Conservation (phyloP, 2,113 vertebrate species). For the Terrapene triunguis region DNA sequence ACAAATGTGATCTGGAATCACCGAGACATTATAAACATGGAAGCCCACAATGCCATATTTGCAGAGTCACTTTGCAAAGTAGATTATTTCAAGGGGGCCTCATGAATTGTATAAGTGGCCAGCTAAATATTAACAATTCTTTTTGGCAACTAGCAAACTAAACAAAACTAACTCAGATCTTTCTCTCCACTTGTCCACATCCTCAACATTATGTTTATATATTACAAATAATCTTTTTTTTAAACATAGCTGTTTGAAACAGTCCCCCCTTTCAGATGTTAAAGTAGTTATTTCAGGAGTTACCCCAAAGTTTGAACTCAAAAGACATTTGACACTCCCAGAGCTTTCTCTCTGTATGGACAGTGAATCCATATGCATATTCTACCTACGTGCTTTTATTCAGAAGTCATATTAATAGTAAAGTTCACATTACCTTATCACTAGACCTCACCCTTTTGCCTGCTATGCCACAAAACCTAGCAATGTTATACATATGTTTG, state of each 20-base stretch:
- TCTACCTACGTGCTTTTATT: not conserved
- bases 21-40: constrained; percentile 20
- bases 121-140: not conserved
- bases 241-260: not conserved
- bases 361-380: not conserved
- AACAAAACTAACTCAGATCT: not conserved
- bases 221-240: not conserved
- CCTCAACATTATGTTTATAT: not conserved
- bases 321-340: not conserved
- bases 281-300: not conserved
- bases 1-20: constrained; percentile 47
- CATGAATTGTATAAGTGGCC: not conserved
- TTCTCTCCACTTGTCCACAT: not conserved
- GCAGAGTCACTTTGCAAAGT: constrained; percentile 13
- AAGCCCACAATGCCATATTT: not conserved
- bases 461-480: not conserved
- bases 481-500: not conserved
- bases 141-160: not conserved
- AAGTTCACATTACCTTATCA: not conserved
- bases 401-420: not conserved
- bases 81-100: not conserved
- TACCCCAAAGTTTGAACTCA: not conserved
- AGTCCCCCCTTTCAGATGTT: not conserved
- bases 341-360: not conserved
- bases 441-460: not conserved